A percentile compares a stretch with the other conserved stretches of the same genome.
phyloP scores from a whole-genome alignment of 2,888 invertebrate species.

The Himalopsyche tibetana region DNA sequence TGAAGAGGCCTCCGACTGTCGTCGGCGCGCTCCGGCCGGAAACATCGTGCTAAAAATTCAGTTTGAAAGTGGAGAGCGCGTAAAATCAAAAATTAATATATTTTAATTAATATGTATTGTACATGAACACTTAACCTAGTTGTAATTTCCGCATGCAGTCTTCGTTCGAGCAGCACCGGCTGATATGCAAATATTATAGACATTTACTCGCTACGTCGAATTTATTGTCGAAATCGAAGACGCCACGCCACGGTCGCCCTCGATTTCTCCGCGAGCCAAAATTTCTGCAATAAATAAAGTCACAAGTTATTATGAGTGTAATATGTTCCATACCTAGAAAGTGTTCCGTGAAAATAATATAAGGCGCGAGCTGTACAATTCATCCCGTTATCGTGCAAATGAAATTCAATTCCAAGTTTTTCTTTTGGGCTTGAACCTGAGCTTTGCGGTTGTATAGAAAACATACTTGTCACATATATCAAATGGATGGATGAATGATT shows the following conservation, averaged over 20 bases:
- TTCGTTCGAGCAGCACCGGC: neutral
- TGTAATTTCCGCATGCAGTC: slow-evolving; percentile 25
- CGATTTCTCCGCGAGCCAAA: slow-evolving; percentile 13
- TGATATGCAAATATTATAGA: neutral
- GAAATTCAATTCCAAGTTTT: neutral
- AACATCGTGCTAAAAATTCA: neutral
- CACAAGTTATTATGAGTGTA: neutral
- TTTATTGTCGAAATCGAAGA: slow-evolving; percentile 1
- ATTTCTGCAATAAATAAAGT: neutral
- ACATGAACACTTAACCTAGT: slow-evolving; percentile 20
- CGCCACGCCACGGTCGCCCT: neutral
- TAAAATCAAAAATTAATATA: slow-evolving; percentile 1
- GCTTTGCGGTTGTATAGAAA: neutral
- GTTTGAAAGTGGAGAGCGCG: slow-evolving; percentile 37
- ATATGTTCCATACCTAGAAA: neutral
- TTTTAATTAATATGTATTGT: no score
- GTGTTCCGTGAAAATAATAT: neutral
- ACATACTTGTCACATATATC: neutral
- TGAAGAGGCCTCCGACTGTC: slow-evolving; percentile 3
- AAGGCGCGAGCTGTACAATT: neutral
- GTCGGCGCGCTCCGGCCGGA: slow-evolving; percentile 16
- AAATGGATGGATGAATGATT: neutral
- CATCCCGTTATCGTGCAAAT: neutral
- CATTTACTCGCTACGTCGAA: neutral
- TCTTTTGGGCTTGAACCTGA: neutral